Conservation (phyloP, 2,797 vertebrate species). For the Catharus ustulatus region DNA sequence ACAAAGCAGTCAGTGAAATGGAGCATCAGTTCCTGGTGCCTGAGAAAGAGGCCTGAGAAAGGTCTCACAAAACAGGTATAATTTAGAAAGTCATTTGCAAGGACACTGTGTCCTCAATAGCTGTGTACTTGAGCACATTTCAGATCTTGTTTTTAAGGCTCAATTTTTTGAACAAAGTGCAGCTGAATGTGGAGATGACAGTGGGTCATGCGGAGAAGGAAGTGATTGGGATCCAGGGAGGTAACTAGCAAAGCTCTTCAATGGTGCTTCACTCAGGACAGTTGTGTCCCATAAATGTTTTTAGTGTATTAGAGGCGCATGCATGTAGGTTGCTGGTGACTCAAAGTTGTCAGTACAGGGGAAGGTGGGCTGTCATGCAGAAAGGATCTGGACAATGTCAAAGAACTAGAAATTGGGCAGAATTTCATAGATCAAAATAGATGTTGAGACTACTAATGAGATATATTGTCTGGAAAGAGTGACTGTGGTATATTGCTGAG, state of each 20-base stretch:
- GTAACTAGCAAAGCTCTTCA: background rate
- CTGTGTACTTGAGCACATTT: background rate
- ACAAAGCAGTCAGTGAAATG: conserved; percentile 43
- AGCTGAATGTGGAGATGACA: background rate
- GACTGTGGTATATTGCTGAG: fast-evolving
- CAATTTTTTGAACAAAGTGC: background rate
- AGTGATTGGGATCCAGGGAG: background rate
- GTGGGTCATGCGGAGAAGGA: background rate
- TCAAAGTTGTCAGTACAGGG: background rate
- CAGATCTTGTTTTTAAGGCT: background rate
- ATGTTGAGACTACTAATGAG: background rate
- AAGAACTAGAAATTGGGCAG: background rate
- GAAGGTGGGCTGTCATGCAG: background rate
- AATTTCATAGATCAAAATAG: background rate
- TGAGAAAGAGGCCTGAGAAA: conserved; percentile 54
- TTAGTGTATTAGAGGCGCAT: background rate
- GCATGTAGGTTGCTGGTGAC: background rate
- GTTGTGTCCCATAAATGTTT: background rate
- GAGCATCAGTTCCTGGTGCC: conserved; percentile 31
- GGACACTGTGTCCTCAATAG: background rate
- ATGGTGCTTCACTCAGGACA: background rate
- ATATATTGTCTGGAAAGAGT: background rate
- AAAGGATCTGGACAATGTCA: background rate
- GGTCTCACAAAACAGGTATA: conserved; percentile 47
- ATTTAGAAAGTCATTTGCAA: background rate